A percentile compares a stretch with the other conserved stretches of the same genome.
Evolutionary conservation across 2,888 invertebrate genomes (phyloP).

Genomic region (Drosophila algonquin): DNA sequence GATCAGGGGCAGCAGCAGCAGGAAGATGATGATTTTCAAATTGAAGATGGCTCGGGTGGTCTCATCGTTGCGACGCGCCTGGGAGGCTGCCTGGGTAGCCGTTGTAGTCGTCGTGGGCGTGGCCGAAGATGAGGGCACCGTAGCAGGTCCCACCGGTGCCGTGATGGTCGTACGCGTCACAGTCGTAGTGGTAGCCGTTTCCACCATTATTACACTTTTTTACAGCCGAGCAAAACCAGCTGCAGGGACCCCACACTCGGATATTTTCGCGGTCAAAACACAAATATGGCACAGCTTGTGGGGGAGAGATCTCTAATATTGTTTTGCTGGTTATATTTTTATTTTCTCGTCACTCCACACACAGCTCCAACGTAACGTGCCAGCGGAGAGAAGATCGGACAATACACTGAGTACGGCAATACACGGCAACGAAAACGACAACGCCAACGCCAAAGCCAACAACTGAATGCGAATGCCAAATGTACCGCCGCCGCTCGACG

Average conservation of each 20-base stretch:
- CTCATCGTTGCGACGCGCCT: constrained; percentile 73
- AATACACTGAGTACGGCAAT: constrained; percentile 5
- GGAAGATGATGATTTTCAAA: constrained; percentile 76
- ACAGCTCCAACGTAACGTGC: constrained; percentile 26
- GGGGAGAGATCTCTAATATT: not conserved
- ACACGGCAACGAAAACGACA: constrained; percentile 1
- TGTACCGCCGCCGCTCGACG: constrained; percentile 4
- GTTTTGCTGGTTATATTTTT: not conserved
- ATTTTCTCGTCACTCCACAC: constrained; percentile 4
- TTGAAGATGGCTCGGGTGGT: constrained; percentile 78
- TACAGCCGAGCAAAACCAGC: constrained; percentile 10
- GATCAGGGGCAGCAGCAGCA: constrained; percentile 80
- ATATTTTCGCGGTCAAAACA: constrained; percentile 33
- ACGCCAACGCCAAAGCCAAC: constrained; percentile 39
- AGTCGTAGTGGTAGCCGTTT: constrained; percentile 75
- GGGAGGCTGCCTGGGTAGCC: constrained; percentile 41
- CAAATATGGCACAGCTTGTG: constrained; percentile 30
- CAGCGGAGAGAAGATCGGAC: constrained; percentile 24
- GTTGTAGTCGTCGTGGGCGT: constrained; percentile 33
- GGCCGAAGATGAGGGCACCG: constrained; percentile 32
- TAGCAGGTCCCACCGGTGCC: constrained; percentile 41
- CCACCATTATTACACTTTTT: constrained; percentile 67
- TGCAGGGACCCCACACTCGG: not conserved
- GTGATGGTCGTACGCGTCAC: constrained; percentile 69
- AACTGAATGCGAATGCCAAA: constrained; percentile 37